Conservation (phyloP, 2,888 invertebrate species). For the Melieria omissa region DNA sequence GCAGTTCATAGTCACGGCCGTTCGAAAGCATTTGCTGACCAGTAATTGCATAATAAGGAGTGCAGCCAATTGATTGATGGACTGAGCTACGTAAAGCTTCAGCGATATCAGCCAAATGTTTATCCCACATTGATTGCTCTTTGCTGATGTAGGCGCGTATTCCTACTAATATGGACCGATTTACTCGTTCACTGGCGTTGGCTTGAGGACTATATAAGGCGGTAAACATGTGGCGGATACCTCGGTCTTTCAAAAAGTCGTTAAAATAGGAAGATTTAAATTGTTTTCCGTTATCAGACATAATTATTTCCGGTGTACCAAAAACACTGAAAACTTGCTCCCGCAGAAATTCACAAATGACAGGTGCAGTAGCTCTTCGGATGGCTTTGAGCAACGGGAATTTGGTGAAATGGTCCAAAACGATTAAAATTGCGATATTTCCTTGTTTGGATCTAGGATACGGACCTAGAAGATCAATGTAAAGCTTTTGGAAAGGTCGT, state of each 20-base stretch:
- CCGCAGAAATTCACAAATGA: constrained; percentile 29
- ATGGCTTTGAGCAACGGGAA: constrained; percentile 35
- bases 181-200: constrained; percentile 37
- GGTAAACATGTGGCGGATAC: constrained; percentile 36
- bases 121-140: constrained; percentile 29
- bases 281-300: constrained; percentile 37
- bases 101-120: constrained; percentile 27
- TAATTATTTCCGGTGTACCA: constrained; percentile 31
- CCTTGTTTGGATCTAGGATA: constrained; percentile 34
- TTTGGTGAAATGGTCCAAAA: constrained; percentile 39
- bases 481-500: constrained; percentile 26
- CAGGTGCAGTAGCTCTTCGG: constrained; percentile 34
- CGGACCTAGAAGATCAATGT: constrained; percentile 36
- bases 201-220: constrained; percentile 38
- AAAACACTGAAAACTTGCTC: constrained; percentile 36
- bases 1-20: constrained; percentile 1
- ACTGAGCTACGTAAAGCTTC: constrained; percentile 31
- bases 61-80: constrained; percentile 23
- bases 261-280: constrained; percentile 36
- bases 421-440: constrained; percentile 37
- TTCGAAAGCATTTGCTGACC: constrained; percentile 17
- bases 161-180: constrained; percentile 35
- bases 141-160: constrained; percentile 29
- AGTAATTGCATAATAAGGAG: constrained; percentile 31
- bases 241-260: constrained; percentile 27